Conservation (phyloP, 2,888 invertebrate species). For the Orthosia incerta region DNA sequence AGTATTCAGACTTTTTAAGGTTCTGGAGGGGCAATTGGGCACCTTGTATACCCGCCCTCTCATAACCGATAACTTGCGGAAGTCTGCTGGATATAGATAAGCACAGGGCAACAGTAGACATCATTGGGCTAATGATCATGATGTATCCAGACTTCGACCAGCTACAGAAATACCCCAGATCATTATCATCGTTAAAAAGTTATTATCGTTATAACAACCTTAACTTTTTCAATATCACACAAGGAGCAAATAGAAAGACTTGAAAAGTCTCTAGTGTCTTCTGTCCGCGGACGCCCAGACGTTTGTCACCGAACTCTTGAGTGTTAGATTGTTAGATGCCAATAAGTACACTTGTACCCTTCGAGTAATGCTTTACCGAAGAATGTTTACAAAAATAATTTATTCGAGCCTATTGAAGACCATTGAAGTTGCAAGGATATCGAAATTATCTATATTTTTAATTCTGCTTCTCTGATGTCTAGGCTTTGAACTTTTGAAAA, state of each 20-base stretch:
- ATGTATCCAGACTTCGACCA: background rate
- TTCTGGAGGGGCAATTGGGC: no score
- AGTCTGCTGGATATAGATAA: no score
- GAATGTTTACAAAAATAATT: conserved; percentile 59
- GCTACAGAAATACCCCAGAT: background rate
- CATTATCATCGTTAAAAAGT: background rate
- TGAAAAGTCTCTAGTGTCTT: conserved; percentile 49
- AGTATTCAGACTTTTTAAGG: no score
- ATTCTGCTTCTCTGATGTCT: background rate
- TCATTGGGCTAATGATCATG: background rate
- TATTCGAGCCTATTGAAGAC: conserved; percentile 33
- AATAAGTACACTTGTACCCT: conserved; percentile 62
- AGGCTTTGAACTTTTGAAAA: conserved; percentile 1
- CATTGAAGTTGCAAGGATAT: conserved; percentile 34
- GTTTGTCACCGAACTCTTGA: conserved; percentile 72
- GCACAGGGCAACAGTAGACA: no score
- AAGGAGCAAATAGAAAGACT: conserved; percentile 25
- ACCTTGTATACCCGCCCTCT: no score
- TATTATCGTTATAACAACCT: background rate
- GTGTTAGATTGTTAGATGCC: conserved; percentile 60
- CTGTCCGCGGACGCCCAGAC: conserved; percentile 64
- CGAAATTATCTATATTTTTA: conserved; percentile 22
- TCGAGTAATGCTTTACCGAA: conserved; percentile 36
- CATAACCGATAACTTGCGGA: no score
- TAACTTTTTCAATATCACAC: conserved; percentile 20